A percentile compares a stretch with the other conserved stretches of the same genome.
Evolutionary conservation across 2,888 invertebrate genomes (phyloP).

Genomic region (Meandrusa payeni): DNA sequence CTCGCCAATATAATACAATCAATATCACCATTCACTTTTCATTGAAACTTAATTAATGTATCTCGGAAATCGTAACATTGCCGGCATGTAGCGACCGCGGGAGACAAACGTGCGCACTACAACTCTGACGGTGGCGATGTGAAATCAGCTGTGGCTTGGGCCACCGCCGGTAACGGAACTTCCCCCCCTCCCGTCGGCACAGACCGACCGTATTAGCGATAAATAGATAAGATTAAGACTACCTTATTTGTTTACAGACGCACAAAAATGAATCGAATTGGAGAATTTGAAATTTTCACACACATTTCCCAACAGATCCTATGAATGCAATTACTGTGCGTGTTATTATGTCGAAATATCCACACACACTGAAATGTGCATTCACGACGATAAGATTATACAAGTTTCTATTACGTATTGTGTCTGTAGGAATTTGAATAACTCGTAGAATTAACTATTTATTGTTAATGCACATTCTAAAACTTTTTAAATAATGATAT

Average conservation of each 20-base stretch:
- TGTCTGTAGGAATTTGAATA: background rate
- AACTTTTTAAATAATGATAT: constrained; percentile 10
- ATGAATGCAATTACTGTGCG: constrained; percentile 25
- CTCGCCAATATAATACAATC: constrained; percentile 18
- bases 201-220: constrained; percentile 44
- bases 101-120: constrained; percentile 47
- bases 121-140: constrained; percentile 54
- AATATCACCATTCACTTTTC: constrained; percentile 29
- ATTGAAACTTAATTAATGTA: constrained; percentile 29
- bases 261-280: background rate
- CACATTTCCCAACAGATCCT: background rate
- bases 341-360: constrained; percentile 39
- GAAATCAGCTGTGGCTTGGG: constrained; percentile 71
- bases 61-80: constrained; percentile 36
- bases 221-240: constrained; percentile 51
- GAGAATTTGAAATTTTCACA: constrained; percentile 1
- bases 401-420: constrained; percentile 16
- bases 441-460: too few relatives aligned
- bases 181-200: constrained; percentile 38
- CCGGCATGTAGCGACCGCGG: constrained; percentile 56
- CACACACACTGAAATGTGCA: constrained; percentile 27
- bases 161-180: constrained; percentile 45
- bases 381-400: constrained; percentile 14
- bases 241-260: constrained; percentile 57
- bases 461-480: constrained; percentile 10